Conservation (phyloP, 2,113 vertebrate genomes). For the Nibea albiflora region DNA sequence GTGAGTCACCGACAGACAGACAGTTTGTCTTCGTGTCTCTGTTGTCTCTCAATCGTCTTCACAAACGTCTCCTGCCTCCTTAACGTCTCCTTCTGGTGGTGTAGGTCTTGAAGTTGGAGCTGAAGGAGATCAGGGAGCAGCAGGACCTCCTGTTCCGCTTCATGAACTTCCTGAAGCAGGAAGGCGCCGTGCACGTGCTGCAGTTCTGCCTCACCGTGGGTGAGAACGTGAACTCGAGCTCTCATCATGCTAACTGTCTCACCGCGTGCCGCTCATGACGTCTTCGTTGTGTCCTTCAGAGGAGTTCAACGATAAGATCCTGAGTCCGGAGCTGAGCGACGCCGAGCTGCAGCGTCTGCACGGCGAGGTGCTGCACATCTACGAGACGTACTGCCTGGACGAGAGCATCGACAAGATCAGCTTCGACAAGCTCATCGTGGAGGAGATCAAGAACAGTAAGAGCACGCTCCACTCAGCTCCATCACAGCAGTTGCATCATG, state of each 20-base stretch:
- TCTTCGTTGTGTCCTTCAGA: constrained; percentile 82
- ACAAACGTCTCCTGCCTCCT: neutral
- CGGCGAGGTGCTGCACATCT: constrained; percentile 92
- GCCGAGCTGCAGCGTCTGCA: constrained; percentile 90
- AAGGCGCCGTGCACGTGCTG: constrained; percentile 95
- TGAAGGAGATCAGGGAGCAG: constrained; percentile 93
- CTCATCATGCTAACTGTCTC: no score
- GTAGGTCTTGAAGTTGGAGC: constrained; percentile 94
- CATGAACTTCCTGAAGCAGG: constrained; percentile 98
- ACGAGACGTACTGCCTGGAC: constrained; percentile 94
- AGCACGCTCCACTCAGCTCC: no score
- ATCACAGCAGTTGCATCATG: neutral
- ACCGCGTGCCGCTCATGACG: neutral
- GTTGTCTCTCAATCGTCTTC: no score
- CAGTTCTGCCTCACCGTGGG: constrained; percentile 97
- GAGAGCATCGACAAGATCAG: constrained; percentile 96
- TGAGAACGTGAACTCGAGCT: constrained; percentile 75
- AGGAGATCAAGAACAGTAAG: constrained; percentile 93
- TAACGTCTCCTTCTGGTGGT: no score
- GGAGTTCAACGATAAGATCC: constrained; percentile 96
- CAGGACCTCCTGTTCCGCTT: constrained; percentile 98
- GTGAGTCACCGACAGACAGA: constrained; percentile 80
- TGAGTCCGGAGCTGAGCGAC: constrained; percentile 91
- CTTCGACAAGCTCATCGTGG: constrained; percentile 93
- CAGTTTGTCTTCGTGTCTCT: neutral